Evolutionary conservation across 2,888 invertebrate genomes (phyloP).

Genomic region (Drosophila melanosoma): DNA sequence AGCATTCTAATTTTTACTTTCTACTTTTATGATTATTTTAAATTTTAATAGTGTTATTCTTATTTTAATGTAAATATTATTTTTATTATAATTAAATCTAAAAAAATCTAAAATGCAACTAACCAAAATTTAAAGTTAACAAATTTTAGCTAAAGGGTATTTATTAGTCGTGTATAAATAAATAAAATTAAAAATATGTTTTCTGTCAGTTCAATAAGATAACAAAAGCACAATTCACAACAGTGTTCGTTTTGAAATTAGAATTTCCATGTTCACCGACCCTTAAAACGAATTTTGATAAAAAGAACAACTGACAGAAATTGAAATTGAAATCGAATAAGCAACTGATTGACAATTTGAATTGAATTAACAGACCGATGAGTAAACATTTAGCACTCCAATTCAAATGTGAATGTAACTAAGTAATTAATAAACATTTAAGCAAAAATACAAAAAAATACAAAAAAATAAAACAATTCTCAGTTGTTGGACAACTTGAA

Average conservation of each 20-base stretch:
- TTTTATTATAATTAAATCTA: neutral
- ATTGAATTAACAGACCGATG: conserved; percentile 23
- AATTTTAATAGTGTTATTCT: neutral
- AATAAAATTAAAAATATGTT: neutral
- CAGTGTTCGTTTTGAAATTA: neutral
- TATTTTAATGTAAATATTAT: neutral
- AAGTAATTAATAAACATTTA: conserved; percentile 26
- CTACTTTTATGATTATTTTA: neutral
- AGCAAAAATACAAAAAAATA: conserved; percentile 3
- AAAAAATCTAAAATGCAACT: neutral
- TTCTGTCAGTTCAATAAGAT: neutral
- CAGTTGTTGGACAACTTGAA: neutral
- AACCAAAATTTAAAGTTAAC: neutral
- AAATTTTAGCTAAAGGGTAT: neutral
- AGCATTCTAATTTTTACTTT: neutral
- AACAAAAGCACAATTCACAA: neutral
- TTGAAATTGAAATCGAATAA: conserved; percentile 6
- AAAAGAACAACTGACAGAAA: neutral
- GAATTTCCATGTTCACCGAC: neutral
- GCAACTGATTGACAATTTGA: conserved; percentile 9
- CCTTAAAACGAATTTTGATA: neutral
- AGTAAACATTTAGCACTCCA: neutral
- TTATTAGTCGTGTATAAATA: neutral
- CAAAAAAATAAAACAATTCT: no score
- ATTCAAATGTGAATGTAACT: neutral